Evolutionary conservation across 2,113 vertebrate species (phyloP), one percentile per base, ranked within the genome.

Genomic region (Mus musculus): DNA sequence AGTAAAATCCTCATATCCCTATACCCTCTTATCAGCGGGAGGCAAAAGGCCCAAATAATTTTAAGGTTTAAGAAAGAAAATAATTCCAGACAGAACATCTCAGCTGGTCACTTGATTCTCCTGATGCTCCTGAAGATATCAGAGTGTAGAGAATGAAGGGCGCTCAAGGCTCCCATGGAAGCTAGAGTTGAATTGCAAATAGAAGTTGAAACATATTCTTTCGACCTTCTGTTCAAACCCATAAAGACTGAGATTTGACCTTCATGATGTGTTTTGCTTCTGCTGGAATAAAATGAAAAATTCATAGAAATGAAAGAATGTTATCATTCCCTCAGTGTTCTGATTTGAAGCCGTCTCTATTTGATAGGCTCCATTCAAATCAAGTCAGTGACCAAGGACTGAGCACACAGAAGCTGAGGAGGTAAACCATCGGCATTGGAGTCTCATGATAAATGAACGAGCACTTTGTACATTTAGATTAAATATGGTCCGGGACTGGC

Each of bases 181-280:
- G 59, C 84, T 1, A 22, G 76, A 54, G 84, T 97, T 97, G 98
- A 97, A 97, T 96, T 98, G 97, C 97, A 98, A 96, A 97, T 95
- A n/a, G 49, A 85, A 92, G 26, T 56, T 49, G 86, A 95, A 95
- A 93, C 96, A 96, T 89, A 97, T 96, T 95, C 96, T 90, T 82
- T 10, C 97, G 28, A 54, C 97, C 96, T 98, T 98, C 94, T 96
- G 94, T 96, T 97, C 95, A 96, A 88, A 93, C 71, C 94, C 24
- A 42, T 12, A 96, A 94, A 98, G 96, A 90, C 88, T 52, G 90
- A 92, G 97, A 88, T 94, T 94, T 98, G 98, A 97, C 97, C 96
- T 91, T 89, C 95, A 90, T 65, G 4, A 49, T 59, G 67, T 22
- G 1, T 78, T 96, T 96, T 93, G 96, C 92, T 94, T 87, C 89